Percentiles rank a stretch among this genome's conserved stretches.
These are phyloP conservation scores for Meloidogyne floridensis DNA, from an alignment of 1,140 invertebrate species.

Conservation along the genomic window DNA sequence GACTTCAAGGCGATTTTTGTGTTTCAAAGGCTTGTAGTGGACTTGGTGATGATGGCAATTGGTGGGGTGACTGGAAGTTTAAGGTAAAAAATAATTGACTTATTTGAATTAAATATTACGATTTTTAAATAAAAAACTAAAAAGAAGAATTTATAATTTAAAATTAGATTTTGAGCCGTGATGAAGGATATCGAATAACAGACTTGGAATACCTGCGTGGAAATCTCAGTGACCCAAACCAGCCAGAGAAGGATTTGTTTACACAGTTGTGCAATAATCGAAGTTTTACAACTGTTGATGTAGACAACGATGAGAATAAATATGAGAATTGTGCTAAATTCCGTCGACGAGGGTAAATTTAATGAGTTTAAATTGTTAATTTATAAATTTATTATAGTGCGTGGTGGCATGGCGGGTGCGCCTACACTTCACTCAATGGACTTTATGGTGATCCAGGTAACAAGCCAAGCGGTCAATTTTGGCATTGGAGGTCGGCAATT, in stretches of 20 bases:
- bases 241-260: background rate
- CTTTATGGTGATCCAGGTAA: constrained; percentile 1
- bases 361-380: background rate
- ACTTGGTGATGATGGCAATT: constrained; percentile 12
- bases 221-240: constrained; percentile 3
- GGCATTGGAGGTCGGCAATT: background rate
- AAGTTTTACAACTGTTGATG: constrained; percentile 21
- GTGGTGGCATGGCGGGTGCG: constrained; percentile 22
- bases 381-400: constrained; percentile 12
- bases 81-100: background rate
- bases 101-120: background rate
- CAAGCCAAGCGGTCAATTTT: constrained; percentile 3
- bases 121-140: no score
- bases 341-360: constrained; percentile 22
- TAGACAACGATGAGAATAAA: constrained; percentile 11
- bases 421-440: constrained; percentile 20
- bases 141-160: background rate
- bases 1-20: constrained; percentile 27
- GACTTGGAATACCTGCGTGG: constrained; percentile 21
- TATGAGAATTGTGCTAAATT: constrained; percentile 18
- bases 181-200: constrained; percentile 15
- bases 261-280: constrained; percentile 5
- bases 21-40: constrained; percentile 9
- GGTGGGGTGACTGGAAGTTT: constrained; percentile 29
- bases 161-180: constrained; percentile 9